Base-by-base conservation (phyloP, 2,888 invertebrate species). In the Ormyrus rosae region DNA sequence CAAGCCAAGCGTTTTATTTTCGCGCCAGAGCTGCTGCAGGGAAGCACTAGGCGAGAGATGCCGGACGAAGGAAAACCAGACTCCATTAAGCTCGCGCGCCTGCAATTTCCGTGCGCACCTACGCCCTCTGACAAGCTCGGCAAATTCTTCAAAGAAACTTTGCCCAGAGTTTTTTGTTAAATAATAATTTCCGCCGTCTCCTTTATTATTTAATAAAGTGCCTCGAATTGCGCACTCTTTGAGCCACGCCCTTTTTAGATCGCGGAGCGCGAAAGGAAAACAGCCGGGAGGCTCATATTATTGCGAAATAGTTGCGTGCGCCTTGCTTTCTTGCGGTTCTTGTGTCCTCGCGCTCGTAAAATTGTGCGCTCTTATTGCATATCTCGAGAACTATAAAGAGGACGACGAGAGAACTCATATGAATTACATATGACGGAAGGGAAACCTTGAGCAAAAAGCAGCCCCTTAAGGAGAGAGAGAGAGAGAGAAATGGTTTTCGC, bases 1-100 rank as follows among this genome's bases (percentile, higher is more conserved):
- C 51, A 71, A 71, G 78, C 78, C 70, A 63, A 70, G 55, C 70
- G 65, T 63, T 78, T 78, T 71, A 67, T 78, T 72, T 72, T 67
- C 53, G 46, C 58, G 19, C 34, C 56, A 4, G 56, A 19, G 7
- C 34, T 10, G 45, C 11, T n/a, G 51, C 51, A 51, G 56, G 9
- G 13, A 19, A 68, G 19, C 19, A 61, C 51, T 68, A 50, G 51
- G 60, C 53, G 60, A 19, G 19, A 61, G 63, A 76, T 53, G 48
- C 51, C 48, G 55, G 76, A 69, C 55, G 53, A 68, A 68, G 56
- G 55, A 67, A 46, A 76, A 34, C 64, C 48, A 34, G 64, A 56
- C 48, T 69, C 60, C 51, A 70, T 71, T 78, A 51, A 65, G 51
- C 58, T 63, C 64, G 19, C 2, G 51, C 46, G 46, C 55, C 45